Evolutionary conservation across 2,113 vertebrate genomes (phyloP).

Genomic region (Thomomys bottae): DNA sequence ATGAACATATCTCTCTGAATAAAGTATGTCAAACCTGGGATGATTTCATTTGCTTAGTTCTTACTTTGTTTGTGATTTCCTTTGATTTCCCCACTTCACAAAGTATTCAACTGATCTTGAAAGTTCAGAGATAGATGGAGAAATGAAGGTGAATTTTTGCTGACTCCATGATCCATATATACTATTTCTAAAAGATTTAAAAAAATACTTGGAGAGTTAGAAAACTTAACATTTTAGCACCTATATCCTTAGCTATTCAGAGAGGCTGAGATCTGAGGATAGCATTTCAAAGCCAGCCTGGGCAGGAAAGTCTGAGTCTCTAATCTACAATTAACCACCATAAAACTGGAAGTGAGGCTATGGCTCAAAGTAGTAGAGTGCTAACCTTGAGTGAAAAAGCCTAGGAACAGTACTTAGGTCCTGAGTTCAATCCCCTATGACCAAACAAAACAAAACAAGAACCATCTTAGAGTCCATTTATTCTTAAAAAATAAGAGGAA

Average conservation of each 20-base stretch:
- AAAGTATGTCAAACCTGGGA: background rate
- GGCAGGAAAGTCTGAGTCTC: too few relatives aligned
- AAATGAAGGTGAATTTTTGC: slow-evolving; percentile 8
- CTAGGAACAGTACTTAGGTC: too few relatives aligned
- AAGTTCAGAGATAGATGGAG: slow-evolving; percentile 28
- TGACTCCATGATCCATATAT: slow-evolving; percentile 2
- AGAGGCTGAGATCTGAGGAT: too few relatives aligned
- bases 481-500: slow-evolving; percentile 9
- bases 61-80: slow-evolving; percentile 40
- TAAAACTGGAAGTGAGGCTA: too few relatives aligned
- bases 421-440: too few relatives aligned
- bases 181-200: slow-evolving; percentile 25
- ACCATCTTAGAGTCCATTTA: background rate
- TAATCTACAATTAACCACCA: too few relatives aligned
- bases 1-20: slow-evolving; percentile 26
- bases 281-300: too few relatives aligned
- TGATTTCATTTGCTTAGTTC: slow-evolving; percentile 45
- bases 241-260: too few relatives aligned
- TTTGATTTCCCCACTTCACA: slow-evolving; percentile 63
- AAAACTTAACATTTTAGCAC: background rate
- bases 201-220: slow-evolving; percentile 51
- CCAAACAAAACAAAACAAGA: too few relatives aligned
- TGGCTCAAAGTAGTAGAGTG: too few relatives aligned
- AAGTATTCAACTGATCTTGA: slow-evolving; percentile 43
- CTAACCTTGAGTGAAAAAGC: too few relatives aligned